phyloP scores from a whole-genome alignment of 2,113 vertebrate genomes.

The Shinisaurus crocodilurus region DNA sequence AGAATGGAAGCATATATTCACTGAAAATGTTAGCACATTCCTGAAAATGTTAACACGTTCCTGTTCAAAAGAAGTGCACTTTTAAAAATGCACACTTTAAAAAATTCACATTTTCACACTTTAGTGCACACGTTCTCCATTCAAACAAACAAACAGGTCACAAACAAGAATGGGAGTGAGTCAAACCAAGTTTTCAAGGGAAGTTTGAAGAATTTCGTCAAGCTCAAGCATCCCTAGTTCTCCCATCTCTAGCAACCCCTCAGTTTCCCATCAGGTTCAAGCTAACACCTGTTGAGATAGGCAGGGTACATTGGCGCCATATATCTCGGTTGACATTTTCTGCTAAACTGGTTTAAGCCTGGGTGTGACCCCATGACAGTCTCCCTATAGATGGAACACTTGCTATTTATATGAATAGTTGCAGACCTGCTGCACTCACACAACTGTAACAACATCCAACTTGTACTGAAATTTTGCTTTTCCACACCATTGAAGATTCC shows the following conservation, averaged over 20 bases:
- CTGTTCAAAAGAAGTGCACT: too few species aligned
- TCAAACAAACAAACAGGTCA: too few species aligned
- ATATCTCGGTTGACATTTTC: not conserved
- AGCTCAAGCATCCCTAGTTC: not conserved
- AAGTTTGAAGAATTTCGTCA: too few species aligned
- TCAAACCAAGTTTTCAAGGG: too few species aligned
- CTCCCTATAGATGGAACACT: not conserved
- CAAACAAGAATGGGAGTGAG: too few species aligned
- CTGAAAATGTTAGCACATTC: too few species aligned
- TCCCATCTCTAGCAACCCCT: not conserved
- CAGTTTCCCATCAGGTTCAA: not conserved
- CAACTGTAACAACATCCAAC: not conserved
- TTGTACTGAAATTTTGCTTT: not conserved
- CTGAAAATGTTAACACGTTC: too few species aligned
- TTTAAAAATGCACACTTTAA: too few species aligned
- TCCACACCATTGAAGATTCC: not conserved
- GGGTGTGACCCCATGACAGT: too few species aligned
- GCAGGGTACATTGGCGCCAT: not conserved
- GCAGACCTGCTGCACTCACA: not conserved
- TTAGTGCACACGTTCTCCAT: too few species aligned
- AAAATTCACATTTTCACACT: too few species aligned
- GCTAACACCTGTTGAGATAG: not conserved
- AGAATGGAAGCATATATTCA: too few species aligned
- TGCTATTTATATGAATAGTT: not conserved
- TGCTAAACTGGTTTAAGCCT: not conserved